Evolutionary conservation across 2,888 invertebrate genomes (phyloP).

Genomic region (Drosophila paramelanica): DNA sequence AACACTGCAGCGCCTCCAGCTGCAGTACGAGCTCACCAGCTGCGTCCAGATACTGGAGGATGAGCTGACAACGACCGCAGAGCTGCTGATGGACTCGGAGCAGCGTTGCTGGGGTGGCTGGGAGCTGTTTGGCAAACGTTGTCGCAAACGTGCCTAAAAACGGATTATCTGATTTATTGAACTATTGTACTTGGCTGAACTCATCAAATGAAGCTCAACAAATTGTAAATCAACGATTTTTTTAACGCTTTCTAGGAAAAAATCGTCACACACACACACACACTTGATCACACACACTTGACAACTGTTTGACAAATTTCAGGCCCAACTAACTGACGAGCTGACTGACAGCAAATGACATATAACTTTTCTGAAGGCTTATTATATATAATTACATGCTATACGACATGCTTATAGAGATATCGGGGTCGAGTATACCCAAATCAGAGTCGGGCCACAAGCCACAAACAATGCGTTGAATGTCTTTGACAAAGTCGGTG

Average conservation of each 20-base stretch:
- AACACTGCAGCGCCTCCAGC: slow-evolving; percentile 34
- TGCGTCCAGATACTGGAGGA: slow-evolving; percentile 46
- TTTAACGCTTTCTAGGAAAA: background rate
- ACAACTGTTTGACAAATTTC: slow-evolving; percentile 21
- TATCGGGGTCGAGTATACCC: slow-evolving; percentile 29
- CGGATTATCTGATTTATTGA: background rate
- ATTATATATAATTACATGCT: slow-evolving; percentile 34
- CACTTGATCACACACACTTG: slow-evolving; percentile 11
- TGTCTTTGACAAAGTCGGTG: slow-evolving; percentile 24
- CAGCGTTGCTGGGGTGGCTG: slow-evolving; percentile 50
- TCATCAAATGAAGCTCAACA: background rate
- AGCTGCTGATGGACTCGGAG: slow-evolving; percentile 54
- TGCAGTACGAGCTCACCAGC: slow-evolving; percentile 17
- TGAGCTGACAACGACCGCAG: slow-evolving; percentile 37
- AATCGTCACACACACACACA: slow-evolving; percentile 6
- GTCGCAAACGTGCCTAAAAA: slow-evolving; percentile 55
- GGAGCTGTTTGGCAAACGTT: slow-evolving; percentile 47
- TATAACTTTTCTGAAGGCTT: slow-evolving; percentile 39
- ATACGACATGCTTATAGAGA: slow-evolving; percentile 1
- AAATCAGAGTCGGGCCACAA: slow-evolving; percentile 31
- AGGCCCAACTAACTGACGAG: slow-evolving; percentile 6
- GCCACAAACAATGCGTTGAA: slow-evolving; percentile 28
- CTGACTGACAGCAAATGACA: slow-evolving; percentile 20
- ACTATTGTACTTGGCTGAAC: background rate
- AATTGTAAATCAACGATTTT: slow-evolving; percentile 4